Evolutionary conservation across 2,113 vertebrate genomes (phyloP).

Genomic region (Lethenteron camtschaticum): DNA sequence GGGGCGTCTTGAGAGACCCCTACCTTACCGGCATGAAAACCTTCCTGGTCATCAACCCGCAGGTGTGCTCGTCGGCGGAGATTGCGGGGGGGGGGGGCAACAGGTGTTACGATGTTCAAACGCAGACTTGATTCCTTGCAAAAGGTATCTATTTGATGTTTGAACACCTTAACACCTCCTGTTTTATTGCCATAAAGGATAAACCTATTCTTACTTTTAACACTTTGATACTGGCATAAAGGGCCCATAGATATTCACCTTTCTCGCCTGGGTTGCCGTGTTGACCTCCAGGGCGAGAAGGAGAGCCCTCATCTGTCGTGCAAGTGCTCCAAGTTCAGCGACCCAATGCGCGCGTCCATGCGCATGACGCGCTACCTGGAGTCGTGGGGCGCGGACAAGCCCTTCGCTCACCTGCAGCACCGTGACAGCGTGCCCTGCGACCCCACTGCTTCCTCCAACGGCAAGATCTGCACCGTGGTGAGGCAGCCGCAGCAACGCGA

Average conservation of each 20-base stretch:
- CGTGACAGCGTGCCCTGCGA: constrained; percentile 96
- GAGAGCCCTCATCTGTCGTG: constrained; percentile 2
- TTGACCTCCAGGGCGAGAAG: neutral
- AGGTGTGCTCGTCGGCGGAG: constrained; percentile 25
- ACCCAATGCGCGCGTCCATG: constrained; percentile 64
- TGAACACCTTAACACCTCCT: too few relatives aligned
- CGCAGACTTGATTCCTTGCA: too few relatives aligned
- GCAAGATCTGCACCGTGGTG: constrained; percentile 86
- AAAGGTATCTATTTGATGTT: too few relatives aligned
- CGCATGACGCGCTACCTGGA: constrained; percentile 93
- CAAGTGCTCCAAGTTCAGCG: neutral
- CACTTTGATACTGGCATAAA: too few relatives aligned
- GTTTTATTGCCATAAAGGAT: too few relatives aligned
- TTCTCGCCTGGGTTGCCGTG: too few relatives aligned
- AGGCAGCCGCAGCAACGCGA: constrained; percentile 11
- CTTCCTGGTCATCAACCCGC: constrained; percentile 84
- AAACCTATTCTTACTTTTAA: too few relatives aligned
- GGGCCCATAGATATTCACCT: too few relatives aligned
- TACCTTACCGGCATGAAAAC: constrained; percentile 75
- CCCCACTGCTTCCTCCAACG: constrained; percentile 24
- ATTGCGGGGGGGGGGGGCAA: too few relatives aligned
- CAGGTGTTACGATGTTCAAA: too few relatives aligned
- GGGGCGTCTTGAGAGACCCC: constrained; percentile 65
- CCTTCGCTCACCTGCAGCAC: constrained; percentile 83
- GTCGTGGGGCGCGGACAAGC: constrained; percentile 93